Evolutionary conservation across 2,113 vertebrate species (phyloP).

Genomic region (Ariopsis seemanni): DNA sequence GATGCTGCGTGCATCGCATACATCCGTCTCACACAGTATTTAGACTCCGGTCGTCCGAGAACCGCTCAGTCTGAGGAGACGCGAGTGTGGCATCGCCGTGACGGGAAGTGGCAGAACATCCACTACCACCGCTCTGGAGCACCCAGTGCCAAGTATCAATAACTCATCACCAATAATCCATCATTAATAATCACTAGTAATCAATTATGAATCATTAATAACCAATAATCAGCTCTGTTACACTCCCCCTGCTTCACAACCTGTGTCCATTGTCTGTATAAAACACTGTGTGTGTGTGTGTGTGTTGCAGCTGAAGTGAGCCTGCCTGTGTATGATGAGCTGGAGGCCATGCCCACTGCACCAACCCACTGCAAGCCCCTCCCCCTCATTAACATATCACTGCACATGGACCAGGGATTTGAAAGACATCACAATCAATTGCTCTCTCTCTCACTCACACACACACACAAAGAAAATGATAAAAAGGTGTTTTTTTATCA

Average conservation of each 20-base stretch:
- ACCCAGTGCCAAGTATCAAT: constrained; percentile 88
- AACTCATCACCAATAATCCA: constrained; percentile 26
- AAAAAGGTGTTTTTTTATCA: neutral
- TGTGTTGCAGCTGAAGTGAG: constrained; percentile 40
- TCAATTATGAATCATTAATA: neutral
- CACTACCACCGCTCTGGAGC: constrained; percentile 97
- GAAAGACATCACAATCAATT: constrained; percentile 37
- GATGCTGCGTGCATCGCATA: constrained; percentile 95
- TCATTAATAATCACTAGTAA: neutral
- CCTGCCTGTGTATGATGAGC: constrained; percentile 57
- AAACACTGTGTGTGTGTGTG: constrained; percentile 6
- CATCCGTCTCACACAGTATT: constrained; percentile 94
- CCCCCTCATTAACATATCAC: constrained; percentile 56
- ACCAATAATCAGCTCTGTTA: neutral
- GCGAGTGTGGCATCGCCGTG: constrained; percentile 94
- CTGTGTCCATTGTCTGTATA: neutral
- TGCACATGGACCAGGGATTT: constrained; percentile 70
- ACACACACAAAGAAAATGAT: neutral
- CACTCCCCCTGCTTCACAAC: neutral
- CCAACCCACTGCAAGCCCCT: constrained; percentile 10
- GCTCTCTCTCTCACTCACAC: constrained; percentile 56
- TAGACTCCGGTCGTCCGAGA: constrained; percentile 90
- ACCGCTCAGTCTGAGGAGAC: constrained; percentile 98
- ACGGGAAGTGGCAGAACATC: constrained; percentile 98
- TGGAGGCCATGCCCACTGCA: constrained; percentile 15